Evolutionary conservation across 1,140 invertebrate species (phyloP), one percentile per base, ranked within the genome.

Genomic region (Drosophila simulans): DNA sequence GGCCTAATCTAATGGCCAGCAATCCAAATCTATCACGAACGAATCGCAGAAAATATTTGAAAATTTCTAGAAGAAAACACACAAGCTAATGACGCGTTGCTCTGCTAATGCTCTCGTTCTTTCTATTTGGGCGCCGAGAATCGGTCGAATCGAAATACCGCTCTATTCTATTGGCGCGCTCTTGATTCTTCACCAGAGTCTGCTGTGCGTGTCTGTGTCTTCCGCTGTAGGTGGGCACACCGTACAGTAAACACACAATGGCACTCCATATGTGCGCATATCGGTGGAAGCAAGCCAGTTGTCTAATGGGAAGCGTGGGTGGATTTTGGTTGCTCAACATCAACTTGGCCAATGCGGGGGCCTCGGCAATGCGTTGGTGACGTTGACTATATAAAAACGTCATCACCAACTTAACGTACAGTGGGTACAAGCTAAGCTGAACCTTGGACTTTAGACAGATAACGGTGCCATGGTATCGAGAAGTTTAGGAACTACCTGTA

Each of bases 1-100:
- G 63, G 71, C 59, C 82, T 85, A 86, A 85, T 85, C 82, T 70
- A 58, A 56, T 68, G 54, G 58, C 40, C 62, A 60, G 70, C 66
- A 46, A 60, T 53, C 31, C 54, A 84, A 69, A 63, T 63, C 60
- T 85, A 88, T 81, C 64, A 85, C 74, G 57, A 60, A 31, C 45
- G 17, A 54, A 37, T 60, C 68, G 49, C 45, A 54, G 31, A 71
- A 77, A 69, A 84, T 73, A 68, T 83, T 82, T 69, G 27, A 82
- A 69, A 78, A 83, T 89, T 86, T 88, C 84, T 88, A 88, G 83
- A 88, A 88, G 53, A 79, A 77, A 77, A 55, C 37, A 51, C 39
- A 45, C 66, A 43, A 62, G 52, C 49, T 34, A 62, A 43, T 56
- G 63, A 34, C 52, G 58, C 59, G 35, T 55, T 15, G 15, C 42